Conservation (phyloP, 1,140 invertebrate species). For the Nymphalis io region DNA sequence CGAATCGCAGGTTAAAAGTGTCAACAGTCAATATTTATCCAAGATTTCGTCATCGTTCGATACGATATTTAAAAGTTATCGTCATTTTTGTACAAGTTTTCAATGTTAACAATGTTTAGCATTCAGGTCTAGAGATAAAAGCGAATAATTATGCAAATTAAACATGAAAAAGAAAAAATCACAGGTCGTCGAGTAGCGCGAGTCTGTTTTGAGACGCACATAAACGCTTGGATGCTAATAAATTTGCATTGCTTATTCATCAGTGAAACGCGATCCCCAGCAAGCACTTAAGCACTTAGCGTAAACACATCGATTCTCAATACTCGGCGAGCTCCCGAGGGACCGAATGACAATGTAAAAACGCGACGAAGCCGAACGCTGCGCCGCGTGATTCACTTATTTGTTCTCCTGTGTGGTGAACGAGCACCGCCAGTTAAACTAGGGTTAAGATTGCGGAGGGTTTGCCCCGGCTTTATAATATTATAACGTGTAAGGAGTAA, state of each 20-base stretch:
- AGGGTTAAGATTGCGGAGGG: constrained; percentile 61
- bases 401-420: constrained; percentile 58
- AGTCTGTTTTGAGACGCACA: constrained; percentile 33
- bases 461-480: constrained; percentile 68
- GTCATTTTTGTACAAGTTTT: constrained; percentile 6
- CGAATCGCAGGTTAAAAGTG: constrained; percentile 27
- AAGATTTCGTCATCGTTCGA: constrained; percentile 5
- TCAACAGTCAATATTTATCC: constrained; percentile 25
- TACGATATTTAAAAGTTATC: background rate
- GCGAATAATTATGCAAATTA: constrained; percentile 8
- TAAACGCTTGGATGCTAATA: constrained; percentile 47
- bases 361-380: constrained; percentile 61
- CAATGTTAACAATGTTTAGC: background rate
- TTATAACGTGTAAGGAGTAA: constrained; percentile 79
- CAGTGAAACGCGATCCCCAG: constrained; percentile 70
- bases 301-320: constrained; percentile 77
- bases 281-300: constrained; percentile 77
- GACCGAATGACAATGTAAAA: constrained; percentile 72
- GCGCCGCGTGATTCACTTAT: constrained; percentile 63
- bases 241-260: constrained; percentile 75
- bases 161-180: background rate
- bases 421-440: constrained; percentile 60
- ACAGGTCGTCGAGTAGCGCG: constrained; percentile 2
- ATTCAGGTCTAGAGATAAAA: constrained; percentile 3
- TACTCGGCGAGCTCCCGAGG: constrained; percentile 61